phyloP scores from a whole-genome alignment of 1,140 invertebrate species.

The Acromyrmex echinatior region DNA sequence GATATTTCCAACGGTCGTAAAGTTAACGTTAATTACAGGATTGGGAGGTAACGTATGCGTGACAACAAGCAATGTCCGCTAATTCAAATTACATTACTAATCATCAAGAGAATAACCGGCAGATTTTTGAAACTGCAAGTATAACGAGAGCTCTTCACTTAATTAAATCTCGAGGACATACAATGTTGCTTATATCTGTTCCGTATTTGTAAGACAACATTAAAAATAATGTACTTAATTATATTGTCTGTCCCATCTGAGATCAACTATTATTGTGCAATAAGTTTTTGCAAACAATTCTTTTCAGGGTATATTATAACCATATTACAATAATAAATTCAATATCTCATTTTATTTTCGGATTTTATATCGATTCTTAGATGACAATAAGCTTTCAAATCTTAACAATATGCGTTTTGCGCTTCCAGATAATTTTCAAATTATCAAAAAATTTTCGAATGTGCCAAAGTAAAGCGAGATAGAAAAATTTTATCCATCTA shows the following conservation, averaged over 20 bases:
- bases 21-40: constrained; percentile 34
- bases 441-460: not conserved
- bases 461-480: not conserved
- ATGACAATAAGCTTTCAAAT: not conserved
- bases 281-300: not conserved
- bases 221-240: constrained; percentile 32
- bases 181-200: not conserved
- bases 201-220: not conserved
- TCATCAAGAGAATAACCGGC: not conserved
- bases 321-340: not conserved
- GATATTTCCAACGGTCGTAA: not conserved
- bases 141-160: constrained; percentile 49
- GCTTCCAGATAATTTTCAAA: not conserved
- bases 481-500: not conserved
- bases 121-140: constrained; percentile 22
- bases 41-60: constrained; percentile 3
- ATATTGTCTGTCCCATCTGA: not conserved
- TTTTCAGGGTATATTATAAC: not conserved
- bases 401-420: not conserved
- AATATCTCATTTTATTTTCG: not conserved
- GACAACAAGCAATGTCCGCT: constrained; percentile 15
- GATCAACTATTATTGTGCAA: not conserved
- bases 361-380: not conserved
- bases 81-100: constrained; percentile 49
- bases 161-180: constrained; percentile 38